Evolutionary conservation across 2,888 invertebrate species (phyloP), one percentile per base, ranked within the genome.

Genomic region (Aphodius sticticus): DNA sequence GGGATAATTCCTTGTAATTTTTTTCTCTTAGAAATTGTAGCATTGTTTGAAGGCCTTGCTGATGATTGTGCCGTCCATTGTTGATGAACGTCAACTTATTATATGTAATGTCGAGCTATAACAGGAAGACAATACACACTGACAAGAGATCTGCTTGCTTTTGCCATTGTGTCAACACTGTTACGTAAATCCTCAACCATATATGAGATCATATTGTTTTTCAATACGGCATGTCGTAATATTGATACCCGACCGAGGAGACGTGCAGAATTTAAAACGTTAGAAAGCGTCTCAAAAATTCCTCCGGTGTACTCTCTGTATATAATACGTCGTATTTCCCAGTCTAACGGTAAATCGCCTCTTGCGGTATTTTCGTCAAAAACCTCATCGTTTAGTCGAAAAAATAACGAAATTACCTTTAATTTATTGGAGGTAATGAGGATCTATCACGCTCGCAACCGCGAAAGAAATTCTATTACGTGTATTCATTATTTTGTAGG

Each of bases 81-180:
- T 53, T 53, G 53, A 53, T 53, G 53, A 53, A 53, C 53, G 53
- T 53, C 53, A 53, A 53, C 9, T 53, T 53, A 53, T 53, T 53
- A 53, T 53, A 53, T 53, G 53, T 53, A 53, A 53, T 12, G 12
- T 53, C 53, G 53, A 7, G 53, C 53, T 53, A 53, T 53, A 53
- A 53, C 53, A 53, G 53, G 53, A 53, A 53, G 53, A 53, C 53
- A 53, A 53, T 53, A 53, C 53, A 53, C 53, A 53, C 53, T 53
- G 53, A 53, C 53, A 53, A 53, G 9, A 0, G 53, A 53, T 53
- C 53, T 9, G 53, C 4, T 53, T 12, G 53, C 53, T 12, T 53
- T 53, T 53, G 7, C 53, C 12, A 53, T 53, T 53, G 53, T 53
- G 53, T 53, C 53, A 53, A 53, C 53, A 9, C 1, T 9, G 53